Conservation (phyloP, 1,140 invertebrate species). For the Brachionus angularis region DNA sequence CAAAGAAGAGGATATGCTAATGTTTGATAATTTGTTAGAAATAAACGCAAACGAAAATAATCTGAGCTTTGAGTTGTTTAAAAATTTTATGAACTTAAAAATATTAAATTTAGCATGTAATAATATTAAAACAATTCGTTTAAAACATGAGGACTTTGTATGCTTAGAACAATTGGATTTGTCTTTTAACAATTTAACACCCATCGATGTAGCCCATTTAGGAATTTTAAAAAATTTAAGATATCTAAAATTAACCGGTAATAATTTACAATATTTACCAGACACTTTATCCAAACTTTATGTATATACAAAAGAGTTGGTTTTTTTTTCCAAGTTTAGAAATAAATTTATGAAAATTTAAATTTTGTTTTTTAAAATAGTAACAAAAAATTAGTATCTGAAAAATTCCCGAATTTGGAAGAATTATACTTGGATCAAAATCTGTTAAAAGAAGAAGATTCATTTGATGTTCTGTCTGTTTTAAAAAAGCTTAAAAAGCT, state of each 20-base stretch:
- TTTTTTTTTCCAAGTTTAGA: not conserved
- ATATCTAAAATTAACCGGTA: slow-evolving; percentile 55
- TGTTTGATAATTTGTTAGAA: slow-evolving; percentile 58
- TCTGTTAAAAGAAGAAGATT: slow-evolving; percentile 22
- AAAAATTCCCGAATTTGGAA: slow-evolving; percentile 37
- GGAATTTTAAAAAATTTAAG: slow-evolving; percentile 51
- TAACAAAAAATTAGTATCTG: slow-evolving; percentile 33
- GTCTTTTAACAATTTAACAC: slow-evolving; percentile 57
- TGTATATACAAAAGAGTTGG: slow-evolving; percentile 39
- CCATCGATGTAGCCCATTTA: slow-evolving; percentile 52
- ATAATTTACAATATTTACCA: slow-evolving; percentile 51
- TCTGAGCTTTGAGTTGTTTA: slow-evolving; percentile 54
- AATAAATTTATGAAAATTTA: not conserved
- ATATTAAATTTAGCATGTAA: slow-evolving; percentile 55
- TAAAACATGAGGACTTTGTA: slow-evolving; percentile 38
- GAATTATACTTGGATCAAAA: slow-evolving; percentile 41
- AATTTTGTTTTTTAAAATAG: not conserved
- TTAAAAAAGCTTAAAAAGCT: slow-evolving; percentile 49
- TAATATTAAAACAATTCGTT: slow-evolving; percentile 44
- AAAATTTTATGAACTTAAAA: slow-evolving; percentile 52
- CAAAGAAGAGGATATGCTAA: slow-evolving; percentile 53
- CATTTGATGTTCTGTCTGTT: slow-evolving; percentile 21
- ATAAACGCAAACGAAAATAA: slow-evolving; percentile 57
- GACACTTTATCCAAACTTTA: slow-evolving; percentile 30
- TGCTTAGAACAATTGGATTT: slow-evolving; percentile 50